A percentile compares a stretch with the other conserved stretches of the same genome.
Evolutionary conservation across 2,888 invertebrate genomes (phyloP).

Genomic region (Alloscopus bannaensis): DNA sequence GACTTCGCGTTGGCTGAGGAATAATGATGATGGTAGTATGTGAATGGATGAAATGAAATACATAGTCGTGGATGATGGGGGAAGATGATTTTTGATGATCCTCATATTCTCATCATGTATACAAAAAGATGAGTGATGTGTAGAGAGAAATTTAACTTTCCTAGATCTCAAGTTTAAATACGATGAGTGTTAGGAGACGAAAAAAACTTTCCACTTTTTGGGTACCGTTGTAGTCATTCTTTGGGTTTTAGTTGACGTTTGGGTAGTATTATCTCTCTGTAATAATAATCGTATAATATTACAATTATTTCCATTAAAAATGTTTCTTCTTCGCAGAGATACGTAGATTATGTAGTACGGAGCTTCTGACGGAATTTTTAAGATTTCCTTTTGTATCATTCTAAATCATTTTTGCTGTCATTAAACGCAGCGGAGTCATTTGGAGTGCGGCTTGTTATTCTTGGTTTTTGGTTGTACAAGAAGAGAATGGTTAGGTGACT

Average conservation of each 20-base stretch:
- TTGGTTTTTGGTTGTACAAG: no score
- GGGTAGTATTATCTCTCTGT: no score
- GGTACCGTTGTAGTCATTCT: neutral
- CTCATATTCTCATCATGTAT: neutral
- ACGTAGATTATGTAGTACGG: no score
- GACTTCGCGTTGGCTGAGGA: slow-evolving; percentile 70
- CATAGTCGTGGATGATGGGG: neutral
- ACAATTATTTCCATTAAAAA: slow-evolving; percentile 64
- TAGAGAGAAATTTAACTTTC: neutral
- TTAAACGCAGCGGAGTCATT: no score
- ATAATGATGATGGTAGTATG: slow-evolving; percentile 68
- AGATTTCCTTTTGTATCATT: slow-evolving; percentile 26
- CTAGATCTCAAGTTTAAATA: no score
- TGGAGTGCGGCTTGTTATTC: no score
- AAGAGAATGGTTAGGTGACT: no score
- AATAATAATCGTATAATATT: slow-evolving; percentile 61
- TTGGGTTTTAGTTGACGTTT: slow-evolving; percentile 48
- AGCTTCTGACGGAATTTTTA: slow-evolving; percentile 9
- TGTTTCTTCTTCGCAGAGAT: slow-evolving; percentile 52
- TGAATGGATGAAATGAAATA: slow-evolving; percentile 34
- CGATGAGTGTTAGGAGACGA: no score
- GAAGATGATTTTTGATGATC: slow-evolving; percentile 38
- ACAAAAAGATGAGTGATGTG: neutral
- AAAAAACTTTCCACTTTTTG: no score
- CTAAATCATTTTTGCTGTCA: slow-evolving; percentile 20